These are phyloP conservation scores for Pachyuromys duprasi DNA, from an alignment of 2,797 vertebrate genomes.

Conservation along the genomic window DNA sequence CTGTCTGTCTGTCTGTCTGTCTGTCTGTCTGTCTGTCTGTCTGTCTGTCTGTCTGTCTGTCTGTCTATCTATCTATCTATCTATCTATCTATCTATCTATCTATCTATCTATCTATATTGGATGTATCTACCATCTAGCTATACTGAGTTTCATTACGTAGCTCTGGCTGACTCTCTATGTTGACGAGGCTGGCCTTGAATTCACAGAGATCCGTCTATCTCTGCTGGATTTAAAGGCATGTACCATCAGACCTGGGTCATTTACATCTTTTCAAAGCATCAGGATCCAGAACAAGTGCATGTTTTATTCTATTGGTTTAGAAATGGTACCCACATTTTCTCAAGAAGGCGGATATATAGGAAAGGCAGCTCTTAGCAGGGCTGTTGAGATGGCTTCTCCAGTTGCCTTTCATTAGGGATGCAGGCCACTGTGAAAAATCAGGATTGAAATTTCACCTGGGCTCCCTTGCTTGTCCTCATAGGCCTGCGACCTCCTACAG, in stretches of 20 bases:
- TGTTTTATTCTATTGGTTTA: slow-evolving; percentile 17
- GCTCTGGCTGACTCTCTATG: not conserved
- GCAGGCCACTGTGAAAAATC: not conserved
- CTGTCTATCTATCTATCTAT: not conserved
- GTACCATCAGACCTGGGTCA: not conserved
- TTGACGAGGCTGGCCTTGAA: not conserved
- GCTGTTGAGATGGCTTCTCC: not conserved
- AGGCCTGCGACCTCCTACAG: not conserved
- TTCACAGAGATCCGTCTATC: not conserved
- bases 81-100: too few species aligned
- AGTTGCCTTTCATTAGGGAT: not conserved
- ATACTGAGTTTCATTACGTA: not conserved
- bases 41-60: not conserved
- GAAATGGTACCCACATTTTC: not conserved
- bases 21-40: not conserved
- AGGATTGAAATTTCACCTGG: not conserved
- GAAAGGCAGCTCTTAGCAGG: not conserved
- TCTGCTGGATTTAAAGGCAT: not conserved
- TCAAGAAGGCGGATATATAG: not conserved
- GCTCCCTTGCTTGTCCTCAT: not conserved
- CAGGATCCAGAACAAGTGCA: not conserved
- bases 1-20: not conserved
- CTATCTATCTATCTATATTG: too few species aligned
- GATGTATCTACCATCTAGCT: not conserved
- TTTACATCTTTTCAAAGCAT: slow-evolving; percentile 33